Conservation (phyloP, 2,888 invertebrate species). For the Oligia latruncula region DNA sequence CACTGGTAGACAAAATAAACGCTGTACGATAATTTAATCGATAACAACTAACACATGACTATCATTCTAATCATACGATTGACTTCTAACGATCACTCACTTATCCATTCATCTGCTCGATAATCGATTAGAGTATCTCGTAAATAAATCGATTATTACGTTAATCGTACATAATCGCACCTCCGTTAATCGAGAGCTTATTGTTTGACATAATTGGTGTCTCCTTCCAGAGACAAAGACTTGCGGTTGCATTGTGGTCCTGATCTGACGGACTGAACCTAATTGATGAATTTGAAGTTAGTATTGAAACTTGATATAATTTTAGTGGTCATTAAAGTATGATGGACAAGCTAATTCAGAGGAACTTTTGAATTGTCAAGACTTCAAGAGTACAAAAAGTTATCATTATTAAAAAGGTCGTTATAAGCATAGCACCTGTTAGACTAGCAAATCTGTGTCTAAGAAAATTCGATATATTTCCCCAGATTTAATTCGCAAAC, state of each 20-base stretch:
- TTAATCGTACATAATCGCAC: slow-evolving; percentile 33
- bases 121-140: slow-evolving; percentile 38
- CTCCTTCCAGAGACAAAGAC: slow-evolving; percentile 38
- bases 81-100: slow-evolving; percentile 38
- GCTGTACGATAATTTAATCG: no score
- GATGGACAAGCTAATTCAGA: background rate
- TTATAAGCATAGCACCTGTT: background rate
- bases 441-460: background rate
- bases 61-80: slow-evolving; percentile 4
- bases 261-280: slow-evolving; percentile 1
- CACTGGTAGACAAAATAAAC: background rate
- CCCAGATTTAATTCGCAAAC: background rate
- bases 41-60: background rate
- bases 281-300: slow-evolving; percentile 21
- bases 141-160: slow-evolving; percentile 49
- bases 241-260: slow-evolving; percentile 48
- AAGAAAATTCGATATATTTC: background rate
- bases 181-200: slow-evolving; percentile 45
- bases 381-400: background rate
- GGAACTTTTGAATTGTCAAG: background rate
- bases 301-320: slow-evolving; percentile 11
- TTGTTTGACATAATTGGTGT: slow-evolving; percentile 51
- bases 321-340: background rate
- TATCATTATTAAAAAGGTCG: no score
- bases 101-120: slow-evolving; percentile 29